Base-by-base conservation (phyloP, 2,113 vertebrate genomes). In the Archocentrus centrarchus region DNA sequence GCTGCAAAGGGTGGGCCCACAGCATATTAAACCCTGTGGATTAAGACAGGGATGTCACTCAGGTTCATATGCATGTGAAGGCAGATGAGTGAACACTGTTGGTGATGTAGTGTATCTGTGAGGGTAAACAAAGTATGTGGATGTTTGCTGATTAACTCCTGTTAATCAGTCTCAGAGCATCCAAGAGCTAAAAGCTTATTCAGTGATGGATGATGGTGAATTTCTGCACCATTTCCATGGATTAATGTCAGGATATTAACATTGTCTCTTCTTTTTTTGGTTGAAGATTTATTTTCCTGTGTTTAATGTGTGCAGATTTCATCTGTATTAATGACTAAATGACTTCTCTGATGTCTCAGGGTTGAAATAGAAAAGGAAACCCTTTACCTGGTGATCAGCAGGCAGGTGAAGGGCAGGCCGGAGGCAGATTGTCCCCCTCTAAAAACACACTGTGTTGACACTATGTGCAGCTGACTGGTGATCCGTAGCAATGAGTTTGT, bases 371-470 rank as follows among this genome's bases (percentile, higher is more conserved):
- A 30, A 70, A 50, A 68, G 13, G 0, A 0, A 30, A 18, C 15
- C 15, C 1, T 0, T 15, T 68, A 6, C 27, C 22, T 47, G 22
- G 22, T 2, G 44, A 30, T 24, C 44, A 11, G 59, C 7, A 3
- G 2, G 18, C 2, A 37, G 79, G 44, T 90, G 79, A 91, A 89
- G 83, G 83, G 59, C 78, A 80, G 53, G 47, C 41, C 22, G 9
- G 47, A 75, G 61, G 77, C 47, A 53, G 55, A 58, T 4, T 2
- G 78, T 70, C 75, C 22, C 27, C 59, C 20, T 79, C 53, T n/a
- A 1, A 81, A 79, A 61, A 68, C 66, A 82, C 5, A 60, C 76
- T 79, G 32, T 92, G 88, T 91, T 93, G 88, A 87, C 80, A 80
- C 30, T 87, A 1, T 73, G 37, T 41, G 75, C 59, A 6, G 41